phyloP scores from a whole-genome alignment of 2,888 invertebrate species.

The Paralinhomoeus sp. region DNA sequence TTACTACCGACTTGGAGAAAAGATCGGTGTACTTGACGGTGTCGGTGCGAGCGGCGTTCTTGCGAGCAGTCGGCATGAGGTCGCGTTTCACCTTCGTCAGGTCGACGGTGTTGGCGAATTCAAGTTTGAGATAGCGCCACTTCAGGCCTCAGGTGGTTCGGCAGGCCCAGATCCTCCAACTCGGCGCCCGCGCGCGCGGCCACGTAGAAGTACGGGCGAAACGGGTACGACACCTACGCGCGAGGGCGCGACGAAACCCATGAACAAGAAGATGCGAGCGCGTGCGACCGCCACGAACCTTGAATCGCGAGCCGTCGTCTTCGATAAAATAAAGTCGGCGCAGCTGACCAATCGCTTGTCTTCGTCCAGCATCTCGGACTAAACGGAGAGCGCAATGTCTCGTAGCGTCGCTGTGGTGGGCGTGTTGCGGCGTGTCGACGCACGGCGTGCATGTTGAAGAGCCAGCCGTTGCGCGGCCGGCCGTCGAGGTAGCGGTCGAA shows the following conservation, averaged over 20 bases:
- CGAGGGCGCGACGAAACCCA: no score
- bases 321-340: slow-evolving; percentile 89
- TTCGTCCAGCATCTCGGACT: slow-evolving; percentile 86
- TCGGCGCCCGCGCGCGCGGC: slow-evolving; percentile 51
- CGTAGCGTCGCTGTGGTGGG: no score
- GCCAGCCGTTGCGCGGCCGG: slow-evolving; percentile 61
- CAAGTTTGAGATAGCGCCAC: slow-evolving; percentile 65
- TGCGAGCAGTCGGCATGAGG: slow-evolving; percentile 54
- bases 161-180: slow-evolving; percentile 52
- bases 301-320: slow-evolving; percentile 80
- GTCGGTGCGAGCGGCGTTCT: slow-evolving; percentile 61
- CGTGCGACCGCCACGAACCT: slow-evolving; percentile 43
- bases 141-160: slow-evolving; percentile 84
- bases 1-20: slow-evolving; percentile 37
- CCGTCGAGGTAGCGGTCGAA: slow-evolving; percentile 43
- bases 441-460: slow-evolving; percentile 90
- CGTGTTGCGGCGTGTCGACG: no score
- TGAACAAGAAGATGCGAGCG: no score
- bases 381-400: no score
- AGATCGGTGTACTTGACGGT: slow-evolving; percentile 63
- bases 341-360: slow-evolving; percentile 70
- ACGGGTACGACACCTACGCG: slow-evolving; percentile 45
- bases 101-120: slow-evolving; percentile 65
- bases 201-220: slow-evolving; percentile 76
- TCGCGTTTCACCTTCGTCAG: slow-evolving; percentile 62